Base-by-base conservation (phyloP, 2,888 invertebrate genomes). In the Lucinisca nassula region DNA sequence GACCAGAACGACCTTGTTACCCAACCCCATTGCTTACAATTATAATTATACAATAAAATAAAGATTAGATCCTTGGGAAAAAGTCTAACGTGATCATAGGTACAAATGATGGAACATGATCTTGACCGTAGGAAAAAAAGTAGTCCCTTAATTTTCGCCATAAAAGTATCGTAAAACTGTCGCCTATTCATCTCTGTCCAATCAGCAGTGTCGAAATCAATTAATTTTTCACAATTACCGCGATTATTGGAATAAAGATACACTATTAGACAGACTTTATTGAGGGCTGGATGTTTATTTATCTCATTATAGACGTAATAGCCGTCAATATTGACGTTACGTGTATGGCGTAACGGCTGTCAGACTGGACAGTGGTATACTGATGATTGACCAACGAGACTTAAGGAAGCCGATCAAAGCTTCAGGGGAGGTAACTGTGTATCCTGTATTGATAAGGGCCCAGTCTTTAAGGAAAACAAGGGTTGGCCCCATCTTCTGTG, bases 181-280 rank as follows among this genome's bases (percentile, higher is more conserved):
- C 81, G 73, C 30, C 55, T 58, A 84, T 90, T 86, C 49, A 88
- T 90, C 88, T 85, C 40, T 24, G 82, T 82, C 79, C 82, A 51
- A 73, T 87, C 79, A 81, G 84, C 85, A 45, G 84, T 90, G 90
- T 84, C 90, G 87, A 90, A 88, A 79, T 90, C 90, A 88, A 90
- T 90, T 90, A 90, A 72, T 27, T 77, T 67, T 67, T 55, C 87
- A 85, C 85, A 76, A 85, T 82, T 72, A 75, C 70, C 67, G 78
- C 38, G 82, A 82, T 80, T 84, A 90, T 84, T 77, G 84, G 83
- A 82, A 89, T 85, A 80, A 85, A 89, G 76, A 79, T 79, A 75
- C 72, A 49, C 55, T 37, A 72, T 21, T 80, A 75, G 90, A 90
- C 90, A 87, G 80, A 10, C 84, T 84, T 82, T 40, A 74, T 74